These are phyloP conservation scores for Pipistrellus kuhlii DNA, from an alignment of 2,797 vertebrate genomes.

Conservation along the genomic window DNA sequence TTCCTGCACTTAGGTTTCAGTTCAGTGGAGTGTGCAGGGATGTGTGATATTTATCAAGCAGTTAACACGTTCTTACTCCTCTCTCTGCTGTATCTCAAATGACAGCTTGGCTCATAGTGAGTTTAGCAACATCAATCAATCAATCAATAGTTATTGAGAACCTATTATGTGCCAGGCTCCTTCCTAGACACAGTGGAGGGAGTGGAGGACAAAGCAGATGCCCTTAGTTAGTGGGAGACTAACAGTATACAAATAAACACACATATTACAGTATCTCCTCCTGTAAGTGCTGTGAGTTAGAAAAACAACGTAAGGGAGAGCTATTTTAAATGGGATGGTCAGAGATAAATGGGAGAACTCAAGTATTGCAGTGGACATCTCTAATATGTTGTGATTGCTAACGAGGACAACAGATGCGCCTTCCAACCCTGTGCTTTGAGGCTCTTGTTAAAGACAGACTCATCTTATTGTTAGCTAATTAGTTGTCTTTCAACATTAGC, in stretches of 20 bases:
- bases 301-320: background rate
- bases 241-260: background rate
- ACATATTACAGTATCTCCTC: background rate
- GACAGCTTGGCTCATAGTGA: background rate
- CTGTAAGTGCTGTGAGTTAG: background rate
- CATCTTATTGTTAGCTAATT: background rate
- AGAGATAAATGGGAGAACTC: background rate
- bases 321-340: background rate
- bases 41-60: background rate
- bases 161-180: background rate
- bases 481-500: background rate
- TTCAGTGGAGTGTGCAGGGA: background rate
- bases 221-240: background rate
- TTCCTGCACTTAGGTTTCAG: constrained; percentile 50
- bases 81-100: constrained; percentile 30
- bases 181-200: background rate
- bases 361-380: background rate
- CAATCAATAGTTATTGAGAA: constrained; percentile 27
- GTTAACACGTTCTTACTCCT: background rate
- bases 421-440: background rate
- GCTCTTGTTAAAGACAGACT: background rate
- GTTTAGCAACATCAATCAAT: background rate
- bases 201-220: background rate
- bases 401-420: background rate
- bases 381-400: background rate